These are phyloP conservation scores for Andrena dorsata DNA, from an alignment of 2,888 invertebrate species.

Conservation along the genomic window DNA sequence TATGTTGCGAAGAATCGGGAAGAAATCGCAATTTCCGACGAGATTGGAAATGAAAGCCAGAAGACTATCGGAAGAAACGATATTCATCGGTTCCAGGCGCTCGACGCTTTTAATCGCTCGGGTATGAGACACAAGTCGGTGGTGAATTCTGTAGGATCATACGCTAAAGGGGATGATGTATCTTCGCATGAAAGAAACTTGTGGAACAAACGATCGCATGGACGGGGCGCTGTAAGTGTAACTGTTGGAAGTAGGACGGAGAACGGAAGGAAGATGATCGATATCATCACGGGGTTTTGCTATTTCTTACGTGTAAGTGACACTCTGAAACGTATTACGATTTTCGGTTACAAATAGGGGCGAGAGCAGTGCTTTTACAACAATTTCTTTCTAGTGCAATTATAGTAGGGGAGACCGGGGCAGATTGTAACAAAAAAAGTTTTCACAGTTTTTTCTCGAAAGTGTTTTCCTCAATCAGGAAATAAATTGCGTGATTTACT, in stretches of 20 bases:
- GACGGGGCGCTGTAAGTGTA: background rate
- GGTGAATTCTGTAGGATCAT: background rate
- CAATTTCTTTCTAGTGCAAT: too few relatives aligned
- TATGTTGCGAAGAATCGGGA: background rate
- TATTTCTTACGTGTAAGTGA: constrained; percentile 62
- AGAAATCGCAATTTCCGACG: background rate
- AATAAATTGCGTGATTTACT: too few relatives aligned
- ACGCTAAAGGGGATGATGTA: constrained; percentile 4
- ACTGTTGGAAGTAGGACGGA: background rate
- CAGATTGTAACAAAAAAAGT: too few relatives aligned
- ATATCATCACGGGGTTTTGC: constrained; percentile 58
- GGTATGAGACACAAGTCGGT: constrained; percentile 18
- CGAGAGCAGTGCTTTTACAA: too few relatives aligned
- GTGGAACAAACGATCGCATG: background rate
- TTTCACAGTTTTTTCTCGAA: too few relatives aligned
- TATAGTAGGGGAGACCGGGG: too few relatives aligned
- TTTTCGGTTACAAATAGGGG: background rate
- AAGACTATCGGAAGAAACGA: background rate
- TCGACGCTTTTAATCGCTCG: background rate
- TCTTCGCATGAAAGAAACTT: background rate
- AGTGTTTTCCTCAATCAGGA: too few relatives aligned
- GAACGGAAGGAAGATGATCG: constrained; percentile 51
- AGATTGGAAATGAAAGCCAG: constrained; percentile 6
- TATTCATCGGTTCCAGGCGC: background rate
- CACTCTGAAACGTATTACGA: background rate